phyloP scores from a whole-genome alignment of 2,113 vertebrate genomes.

The rat (Rattus norvegicus) region DNA sequence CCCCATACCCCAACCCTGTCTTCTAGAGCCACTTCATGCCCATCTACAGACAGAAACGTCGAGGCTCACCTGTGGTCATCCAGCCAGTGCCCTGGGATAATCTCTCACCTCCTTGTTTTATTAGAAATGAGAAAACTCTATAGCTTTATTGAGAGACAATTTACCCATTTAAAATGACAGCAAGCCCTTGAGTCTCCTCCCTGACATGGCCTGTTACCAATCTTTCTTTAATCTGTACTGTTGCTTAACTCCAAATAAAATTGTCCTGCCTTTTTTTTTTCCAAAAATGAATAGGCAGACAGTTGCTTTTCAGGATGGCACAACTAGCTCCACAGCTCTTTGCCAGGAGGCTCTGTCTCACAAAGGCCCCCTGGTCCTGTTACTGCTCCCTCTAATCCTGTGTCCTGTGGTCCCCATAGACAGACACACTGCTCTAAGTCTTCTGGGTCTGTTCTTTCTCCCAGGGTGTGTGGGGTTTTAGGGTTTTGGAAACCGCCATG shows the following conservation, averaged over 20 bases:
- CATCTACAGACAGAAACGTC: conserved; percentile 12
- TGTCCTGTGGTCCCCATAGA: neutral
- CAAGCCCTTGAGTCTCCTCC: neutral
- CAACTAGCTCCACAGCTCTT: neutral
- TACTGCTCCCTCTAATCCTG: neutral
- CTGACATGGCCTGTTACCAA: neutral
- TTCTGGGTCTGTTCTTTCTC: neutral
- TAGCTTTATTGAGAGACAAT: neutral
- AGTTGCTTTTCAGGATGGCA: neutral
- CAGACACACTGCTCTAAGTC: neutral
- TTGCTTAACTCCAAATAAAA: neutral
- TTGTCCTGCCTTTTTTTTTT: neutral
- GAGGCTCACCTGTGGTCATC: neutral
- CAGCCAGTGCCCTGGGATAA: neutral
- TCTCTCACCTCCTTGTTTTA: neutral
- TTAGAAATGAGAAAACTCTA: neutral
- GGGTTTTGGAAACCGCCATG: rapidly evolving
- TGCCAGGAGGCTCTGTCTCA: neutral
- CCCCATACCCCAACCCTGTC: neutral
- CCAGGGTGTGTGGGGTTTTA: no score
- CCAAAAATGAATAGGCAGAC: neutral
- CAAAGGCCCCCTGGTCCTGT: neutral
- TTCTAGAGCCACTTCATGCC: neutral
- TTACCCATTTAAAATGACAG: neutral
- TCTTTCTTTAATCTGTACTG: neutral